Evolutionary conservation across 2,113 vertebrate species (phyloP).

Genomic region (Cebidichthys violaceus): DNA sequence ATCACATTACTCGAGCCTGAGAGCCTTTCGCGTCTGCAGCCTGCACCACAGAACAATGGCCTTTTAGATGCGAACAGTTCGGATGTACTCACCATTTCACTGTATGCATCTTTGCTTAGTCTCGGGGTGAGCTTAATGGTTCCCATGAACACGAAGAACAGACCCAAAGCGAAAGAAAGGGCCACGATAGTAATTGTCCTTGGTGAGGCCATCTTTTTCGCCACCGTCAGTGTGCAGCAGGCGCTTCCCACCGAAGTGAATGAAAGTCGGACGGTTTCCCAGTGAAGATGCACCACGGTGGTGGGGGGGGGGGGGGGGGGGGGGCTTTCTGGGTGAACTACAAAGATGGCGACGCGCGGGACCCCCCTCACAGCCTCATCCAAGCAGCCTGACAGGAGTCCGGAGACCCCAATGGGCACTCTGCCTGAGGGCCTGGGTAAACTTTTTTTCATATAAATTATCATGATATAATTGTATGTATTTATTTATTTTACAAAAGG

Average conservation of each 20-base stretch:
- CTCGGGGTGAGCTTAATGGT: conserved; percentile 97
- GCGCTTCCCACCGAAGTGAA: conserved; percentile 53
- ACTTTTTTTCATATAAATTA: not conserved
- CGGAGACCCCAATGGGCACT: too few relatives aligned
- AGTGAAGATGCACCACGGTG: conserved; percentile 62
- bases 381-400: too few relatives aligned
- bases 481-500: not conserved
- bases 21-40: conserved; percentile 20
- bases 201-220: conserved; percentile 90
- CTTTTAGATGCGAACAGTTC: not conserved
- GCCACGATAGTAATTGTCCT: conserved; percentile 94
- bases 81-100: conserved; percentile 92
- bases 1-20: conserved; percentile 41
- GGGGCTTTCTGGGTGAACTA: conserved; percentile 61
- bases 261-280: conserved; percentile 40
- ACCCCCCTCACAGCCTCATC: not conserved
- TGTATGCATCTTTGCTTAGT: conserved; percentile 96
- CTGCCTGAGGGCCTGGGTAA: too few relatives aligned
- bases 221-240: conserved; percentile 34
- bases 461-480: not conserved
- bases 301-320: conserved; percentile 78
- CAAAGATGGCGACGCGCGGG: conserved; percentile 60
- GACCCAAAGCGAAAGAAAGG: conserved; percentile 93
- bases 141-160: conserved; percentile 99
- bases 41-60: conserved; percentile 71